A percentile compares a stretch with the other conserved stretches of the same genome.
These are phyloP conservation scores for Nomia melanderi DNA, from an alignment of 1,140 invertebrate species.

Conservation along the genomic window DNA sequence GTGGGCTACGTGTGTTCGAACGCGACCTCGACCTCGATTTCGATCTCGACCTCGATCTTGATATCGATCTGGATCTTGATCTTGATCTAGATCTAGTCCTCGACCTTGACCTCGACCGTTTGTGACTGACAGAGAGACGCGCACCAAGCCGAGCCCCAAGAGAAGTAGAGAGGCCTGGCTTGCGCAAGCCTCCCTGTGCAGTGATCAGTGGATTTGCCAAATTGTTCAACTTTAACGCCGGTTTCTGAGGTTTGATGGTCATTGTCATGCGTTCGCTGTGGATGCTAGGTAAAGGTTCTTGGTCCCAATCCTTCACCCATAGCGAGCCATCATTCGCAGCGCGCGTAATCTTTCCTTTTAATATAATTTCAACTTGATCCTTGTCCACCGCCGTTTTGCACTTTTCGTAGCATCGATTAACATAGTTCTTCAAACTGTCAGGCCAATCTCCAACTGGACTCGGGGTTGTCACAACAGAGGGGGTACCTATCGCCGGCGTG, in stretches of 20 bases:
- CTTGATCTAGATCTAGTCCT: constrained; percentile 77
- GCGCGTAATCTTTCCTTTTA: constrained; percentile 95
- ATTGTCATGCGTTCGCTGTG: constrained; percentile 88
- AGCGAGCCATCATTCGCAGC: constrained; percentile 92
- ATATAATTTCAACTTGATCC: constrained; percentile 95
- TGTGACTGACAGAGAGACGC: constrained; percentile 76
- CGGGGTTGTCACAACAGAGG: constrained; percentile 63
- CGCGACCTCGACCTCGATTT: constrained; percentile 73
- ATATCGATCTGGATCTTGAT: constrained; percentile 68
- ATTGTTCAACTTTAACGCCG: constrained; percentile 63
- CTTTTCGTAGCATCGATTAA: constrained; percentile 94
- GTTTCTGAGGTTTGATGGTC: constrained; percentile 77
- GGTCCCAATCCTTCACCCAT: constrained; percentile 94
- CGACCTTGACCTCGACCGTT: constrained; percentile 79
- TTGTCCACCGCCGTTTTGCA: constrained; percentile 93
- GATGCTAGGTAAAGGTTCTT: constrained; percentile 93
- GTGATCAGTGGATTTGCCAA: constrained; percentile 60
- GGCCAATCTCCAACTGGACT: constrained; percentile 85
- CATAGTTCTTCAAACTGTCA: constrained; percentile 90
- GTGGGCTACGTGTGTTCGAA: constrained; percentile 72
- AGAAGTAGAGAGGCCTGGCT: constrained; percentile 80
- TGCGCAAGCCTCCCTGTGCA: constrained; percentile 71
- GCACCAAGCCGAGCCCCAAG: constrained; percentile 82
- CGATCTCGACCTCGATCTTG: constrained; percentile 80
- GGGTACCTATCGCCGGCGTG: constrained; percentile 63